Base-by-base conservation (phyloP, 2,797 vertebrate genomes). In the Tarsius wallacei region DNA sequence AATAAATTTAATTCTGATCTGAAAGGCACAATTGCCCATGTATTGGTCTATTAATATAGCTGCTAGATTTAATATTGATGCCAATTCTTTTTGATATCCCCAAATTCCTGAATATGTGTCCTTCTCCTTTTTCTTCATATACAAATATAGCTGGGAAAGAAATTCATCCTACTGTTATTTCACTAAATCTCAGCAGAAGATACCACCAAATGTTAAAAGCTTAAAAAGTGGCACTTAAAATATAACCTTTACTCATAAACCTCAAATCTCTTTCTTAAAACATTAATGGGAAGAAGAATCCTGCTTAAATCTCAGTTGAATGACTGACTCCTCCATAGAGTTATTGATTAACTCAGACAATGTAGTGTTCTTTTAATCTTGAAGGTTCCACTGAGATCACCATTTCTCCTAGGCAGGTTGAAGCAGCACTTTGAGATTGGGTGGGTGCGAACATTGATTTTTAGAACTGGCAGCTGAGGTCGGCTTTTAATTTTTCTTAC, bases 401-500 rank as follows among this genome's bases (percentile, higher is more conserved):
- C 36, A 19, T 87, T 96, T 95, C 28, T 92, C 36, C 63, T 94
- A 21, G 7, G 53, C 33, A 49, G 80, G 59, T 13, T 93, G 91
- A 97, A 89, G 51, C 68, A 94, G 88, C 64, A 78, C 90, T 95
- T 87, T 96, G 64, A 87, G 59, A 94, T 47, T 51, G 28, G 63
- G 51, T 91, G 70, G 71, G 53, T 93, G 21, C 49, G 33, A 94
- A 47, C 49, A 96, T 96, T 93, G 83, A 97, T 95, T 96, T 96
- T 93, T 87, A n/a, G 2, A 94, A 64, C 49, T 91, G 66, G 36
- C 49, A 95, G 49, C 64, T 87, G 33, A 95, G 4, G 49, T 91
- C 64, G 87, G 95, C 77, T 91, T 97, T 93, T 97, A 91, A 95
- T 94, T 96, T 87, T 97, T 95, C 70, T 93, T 64, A 33, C 53